phyloP scores from a whole-genome alignment of 2,888 invertebrate species.

The Athalia cordata region DNA sequence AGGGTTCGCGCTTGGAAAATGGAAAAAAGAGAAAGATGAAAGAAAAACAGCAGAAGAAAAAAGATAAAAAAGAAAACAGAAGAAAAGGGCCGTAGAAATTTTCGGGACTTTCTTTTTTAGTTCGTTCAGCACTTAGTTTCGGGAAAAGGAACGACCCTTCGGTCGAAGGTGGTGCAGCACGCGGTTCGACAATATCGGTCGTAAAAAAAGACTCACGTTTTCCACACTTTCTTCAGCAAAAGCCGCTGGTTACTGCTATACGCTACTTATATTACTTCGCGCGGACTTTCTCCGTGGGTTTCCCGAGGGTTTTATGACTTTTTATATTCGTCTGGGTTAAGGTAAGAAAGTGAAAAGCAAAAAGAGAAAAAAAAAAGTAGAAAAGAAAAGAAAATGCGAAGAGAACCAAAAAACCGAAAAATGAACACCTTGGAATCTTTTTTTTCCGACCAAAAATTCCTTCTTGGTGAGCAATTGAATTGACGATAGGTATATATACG shows the following conservation, averaged over 20 bases:
- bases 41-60: neutral
- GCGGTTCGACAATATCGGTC: constrained; percentile 45
- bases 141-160: constrained; percentile 54
- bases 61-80: constrained; percentile 4
- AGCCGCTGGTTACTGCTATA: neutral
- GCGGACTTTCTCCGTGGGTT: constrained; percentile 35
- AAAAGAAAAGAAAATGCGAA: neutral
- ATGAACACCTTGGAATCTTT: neutral
- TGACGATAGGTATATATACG: too few relatives aligned
- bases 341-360: neutral
- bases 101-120: constrained; percentile 21
- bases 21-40: constrained; percentile 19
- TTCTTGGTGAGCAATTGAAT: neutral
- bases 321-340: constrained; percentile 39
- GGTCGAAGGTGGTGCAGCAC: constrained; percentile 11
- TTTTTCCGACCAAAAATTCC: neutral
- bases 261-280: too few relatives aligned
- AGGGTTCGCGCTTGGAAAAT: neutral
- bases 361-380: neutral
- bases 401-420: neutral
- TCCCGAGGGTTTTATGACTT: constrained; percentile 41
- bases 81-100: constrained; percentile 36
- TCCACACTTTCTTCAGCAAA: constrained; percentile 51
- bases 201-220: constrained; percentile 49
- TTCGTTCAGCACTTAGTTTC: constrained; percentile 50